A percentile compares a stretch with the other conserved stretches of the same genome.
These are phyloP conservation scores for Chaetura pelagica DNA, from an alignment of 2,113 vertebrate genomes.

Conservation along the genomic window DNA sequence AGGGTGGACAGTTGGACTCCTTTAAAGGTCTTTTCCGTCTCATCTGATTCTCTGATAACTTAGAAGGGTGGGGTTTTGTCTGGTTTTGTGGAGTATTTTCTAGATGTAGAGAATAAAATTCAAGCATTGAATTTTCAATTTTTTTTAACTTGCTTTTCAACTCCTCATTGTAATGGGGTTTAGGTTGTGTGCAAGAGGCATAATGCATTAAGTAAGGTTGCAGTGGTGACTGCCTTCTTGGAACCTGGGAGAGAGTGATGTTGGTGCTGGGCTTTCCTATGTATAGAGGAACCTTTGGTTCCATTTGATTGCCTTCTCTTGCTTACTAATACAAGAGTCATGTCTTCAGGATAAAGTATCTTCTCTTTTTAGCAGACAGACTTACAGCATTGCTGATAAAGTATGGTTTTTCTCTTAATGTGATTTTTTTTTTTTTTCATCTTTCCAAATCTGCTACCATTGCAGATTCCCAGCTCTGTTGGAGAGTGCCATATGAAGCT, in stretches of 20 bases:
- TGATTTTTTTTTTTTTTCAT: background rate
- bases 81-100: fast-evolving
- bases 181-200: background rate
- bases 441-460: background rate
- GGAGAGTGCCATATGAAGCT: background rate
- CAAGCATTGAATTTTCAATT: fast-evolving
- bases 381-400: background rate
- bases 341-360: background rate
- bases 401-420: background rate
- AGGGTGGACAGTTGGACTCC: too few species aligned
- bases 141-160: background rate
- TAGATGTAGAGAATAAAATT: fast-evolving
- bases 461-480: background rate
- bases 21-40: too few species aligned
- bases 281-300: background rate
- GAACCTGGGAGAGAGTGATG: background rate
- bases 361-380: background rate
- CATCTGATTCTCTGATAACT: background rate
- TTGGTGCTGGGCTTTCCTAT: background rate
- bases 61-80: background rate
- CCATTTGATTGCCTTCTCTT: background rate
- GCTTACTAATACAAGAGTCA: background rate
- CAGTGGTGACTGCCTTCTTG: fast-evolving
- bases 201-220: background rate
- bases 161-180: background rate